Evolutionary conservation across 2,888 invertebrate genomes (phyloP).

Genomic region (Sylvicola cinctus): DNA sequence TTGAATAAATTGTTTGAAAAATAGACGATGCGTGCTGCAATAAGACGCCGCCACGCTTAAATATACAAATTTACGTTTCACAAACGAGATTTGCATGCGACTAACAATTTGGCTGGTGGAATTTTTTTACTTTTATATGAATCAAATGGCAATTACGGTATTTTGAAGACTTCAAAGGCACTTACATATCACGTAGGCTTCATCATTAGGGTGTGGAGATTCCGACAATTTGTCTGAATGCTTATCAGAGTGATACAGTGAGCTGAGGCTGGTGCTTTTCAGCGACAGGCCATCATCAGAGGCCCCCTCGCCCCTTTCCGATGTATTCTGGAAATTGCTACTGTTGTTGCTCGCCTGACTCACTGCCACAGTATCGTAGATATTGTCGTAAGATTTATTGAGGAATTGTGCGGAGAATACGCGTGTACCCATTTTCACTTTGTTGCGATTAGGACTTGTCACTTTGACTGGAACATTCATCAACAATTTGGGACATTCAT

Average conservation of each 20-base stretch:
- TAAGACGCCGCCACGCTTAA: too few relatives aligned
- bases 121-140: too few relatives aligned
- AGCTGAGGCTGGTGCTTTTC: conserved; percentile 8
- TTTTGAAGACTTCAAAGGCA: conserved; percentile 3
- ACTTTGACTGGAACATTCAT: not conserved
- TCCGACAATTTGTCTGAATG: conserved; percentile 4
- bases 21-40: too few relatives aligned
- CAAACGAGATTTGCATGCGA: too few relatives aligned
- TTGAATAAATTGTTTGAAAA: too few relatives aligned
- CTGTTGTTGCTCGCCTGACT: too few relatives aligned
- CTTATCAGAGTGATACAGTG: conserved; percentile 6
- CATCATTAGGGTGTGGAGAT: conserved; percentile 2
- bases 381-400: conserved; percentile 11
- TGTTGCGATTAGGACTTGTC: conserved; percentile 33
- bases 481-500: conserved; percentile 33
- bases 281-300: conserved; percentile 6
- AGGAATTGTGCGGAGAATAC: conserved; percentile 26
- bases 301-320: not conserved
- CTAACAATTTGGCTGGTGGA: too few relatives aligned
- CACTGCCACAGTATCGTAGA: conserved; percentile 8
- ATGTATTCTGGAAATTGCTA: not conserved
- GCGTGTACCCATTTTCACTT: conserved; percentile 56
- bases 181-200: conserved; percentile 10
- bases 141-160: not conserved
- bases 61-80: too few relatives aligned